Base-by-base conservation (phyloP, 2,888 invertebrate species). In the Idaea straminata region DNA sequence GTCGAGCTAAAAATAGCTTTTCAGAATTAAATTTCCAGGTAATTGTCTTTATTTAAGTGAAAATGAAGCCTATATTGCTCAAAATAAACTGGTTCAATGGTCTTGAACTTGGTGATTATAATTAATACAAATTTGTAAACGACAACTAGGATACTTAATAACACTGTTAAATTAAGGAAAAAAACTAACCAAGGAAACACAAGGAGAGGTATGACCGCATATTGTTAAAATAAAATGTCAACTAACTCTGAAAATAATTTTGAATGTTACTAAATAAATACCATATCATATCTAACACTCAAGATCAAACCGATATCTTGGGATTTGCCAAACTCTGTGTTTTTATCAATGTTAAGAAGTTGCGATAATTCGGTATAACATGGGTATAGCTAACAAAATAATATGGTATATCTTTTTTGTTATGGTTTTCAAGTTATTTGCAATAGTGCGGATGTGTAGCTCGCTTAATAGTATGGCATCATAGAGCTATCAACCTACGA, bases 301-400 rank as follows among this genome's bases (percentile, higher is more conserved):
- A 77, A 80, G 80, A 82, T 82, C 80, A 77, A 72, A 70, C 70
- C 73, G 63, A 77, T 83, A 83, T 84, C 81, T 76, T 61, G 70
- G 75, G 72, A 73, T 75, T 75, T 76, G 70, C 75, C 73, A 66
- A 69, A 74, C 63, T 64, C 71, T 62, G 35, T 57, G 15, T 5
- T 35, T 65, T 73, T 73, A 75, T 76, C 71, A 66, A 35, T 62
- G 58, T 59, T 47, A 47, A 47, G 58, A 6, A 15, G 16, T 59
- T 59, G 58, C 58, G 58, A 59, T 59, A 16, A 59, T 59, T 59
- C 15, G 0, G 47, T 47, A 47, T 34, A 47, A 25, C 25, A 25
- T 25, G 25, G 25, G 25, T 3, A 25, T 25, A 25, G 2, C 1
- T 25, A 25, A 10, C 13, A 10, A 47, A 47, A 47, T 47, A 13